Base-by-base conservation (phyloP, 2,888 invertebrate genomes). In the Chaetoderma sp. region DNA sequence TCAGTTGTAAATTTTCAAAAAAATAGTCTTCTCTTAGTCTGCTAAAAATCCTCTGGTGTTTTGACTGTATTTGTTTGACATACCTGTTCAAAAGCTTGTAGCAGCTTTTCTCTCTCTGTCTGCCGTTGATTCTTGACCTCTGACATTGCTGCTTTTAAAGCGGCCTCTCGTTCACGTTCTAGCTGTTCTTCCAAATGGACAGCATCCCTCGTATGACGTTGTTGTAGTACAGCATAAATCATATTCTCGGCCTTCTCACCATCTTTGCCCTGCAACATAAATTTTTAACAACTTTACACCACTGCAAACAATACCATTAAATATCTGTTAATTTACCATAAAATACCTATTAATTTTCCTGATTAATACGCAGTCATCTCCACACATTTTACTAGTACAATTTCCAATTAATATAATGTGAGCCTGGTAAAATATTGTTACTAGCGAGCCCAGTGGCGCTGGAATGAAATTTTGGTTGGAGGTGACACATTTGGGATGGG, bases 141-240 rank as follows among this genome's bases (percentile, higher is more conserved):
- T 2, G 80, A 77, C 39, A 73, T 68, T 1, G 78, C 78, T 27
- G 76, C 75, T n/a, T 76, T 71, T n/a, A 76, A 65, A 0, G 77
- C 76, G 4, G 82, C 82, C 13, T 75, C 77, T 45, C 77, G 68
- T 54, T 80, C 78, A 18, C 74, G 67, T 13, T 78, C 81, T 21
- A 82, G 72, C 68, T 82, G 82, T 39, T 83, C 83, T 60, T 83
- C 83, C 52, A 83, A 73, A 60, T 83, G 82, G 25, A 84, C 81
- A 45, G 83, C 84, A 63, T 84, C 83, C 72, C 80, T 82, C 55
- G 82, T 78, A 73, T 84, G 84, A 18, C 83, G 78, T 73, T 83
- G 82, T 23, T 83, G 65, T 25, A 84, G 72, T 10, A 84, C 81
- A 0, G 77, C 74, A 74, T 83, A 81, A 59, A 83, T 78, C 72